Base-by-base conservation (phyloP, 2,113 vertebrate species). In the Sinocyclocheilus grahami region DNA sequence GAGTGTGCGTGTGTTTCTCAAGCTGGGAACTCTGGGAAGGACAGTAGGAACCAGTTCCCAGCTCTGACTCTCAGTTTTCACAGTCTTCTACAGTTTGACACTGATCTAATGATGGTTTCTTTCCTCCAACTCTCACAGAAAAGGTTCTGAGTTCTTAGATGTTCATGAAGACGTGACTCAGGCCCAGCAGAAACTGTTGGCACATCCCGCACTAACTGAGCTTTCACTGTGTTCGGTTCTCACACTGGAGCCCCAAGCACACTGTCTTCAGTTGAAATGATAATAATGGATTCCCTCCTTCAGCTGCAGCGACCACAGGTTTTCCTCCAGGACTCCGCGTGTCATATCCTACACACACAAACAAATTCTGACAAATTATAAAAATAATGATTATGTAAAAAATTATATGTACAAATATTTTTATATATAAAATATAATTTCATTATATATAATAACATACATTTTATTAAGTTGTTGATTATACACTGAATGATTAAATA, bases 301-400 rank as follows among this genome's bases (percentile, higher is more conserved):
- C 27, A 27, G 27, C 27, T 27, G 27, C 27, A 27, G 27, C 27
- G 27, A 95, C 63, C 78, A 91, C 85, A 99, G 91, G 91, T 98
- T 99, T 83, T 95, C 92, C 89, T 99, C 98, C 87, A 99, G 95
- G 0, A 89, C 93, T 0, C 98, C 98, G 11, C 92, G 96, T 0
- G 97, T 99, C 93, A 99, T 95, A 92, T 99, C 98, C 98, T 51
- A 3, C 48, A 51, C 30, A 30, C 30, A 30, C 30, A 30, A 30
- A 30, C 30, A 30, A 2, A 30, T 30, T 30, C 30, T 30, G 30
- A 30, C 30, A 30, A 30, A 30, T 30, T 30, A 30, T 30, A 30
- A 30, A 30, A 30, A 30, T 2, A 30, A 30, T 2, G 2, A 2
- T 30, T 30, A 30, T 30, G 2, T 30, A 30, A 30, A 30, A 30